Base-by-base conservation (phyloP, 2,888 invertebrate genomes). In the Caradrina kadenii region DNA sequence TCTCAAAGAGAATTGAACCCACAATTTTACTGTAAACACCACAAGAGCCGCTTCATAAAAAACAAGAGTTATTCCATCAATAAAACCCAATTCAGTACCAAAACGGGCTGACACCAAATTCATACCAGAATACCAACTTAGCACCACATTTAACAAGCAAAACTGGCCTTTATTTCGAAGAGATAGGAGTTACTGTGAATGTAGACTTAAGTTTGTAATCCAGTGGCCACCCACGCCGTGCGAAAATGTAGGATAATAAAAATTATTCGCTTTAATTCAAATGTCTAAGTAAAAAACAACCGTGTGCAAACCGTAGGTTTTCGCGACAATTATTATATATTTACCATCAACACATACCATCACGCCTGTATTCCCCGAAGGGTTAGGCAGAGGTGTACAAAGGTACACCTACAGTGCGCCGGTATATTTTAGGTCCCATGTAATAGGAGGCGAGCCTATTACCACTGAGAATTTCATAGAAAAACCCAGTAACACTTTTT, bases 221-320 rank as follows among this genome's bases (percentile, higher is more conserved):
- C 48, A 78, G 81, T 81, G 91, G 84, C 94, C 94, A 94, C 94
- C 93, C 93, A 93, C 76, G 87, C 79, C 74, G 88, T 82, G 50
- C 15, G 10, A 48, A 71, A 65, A 31, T 56, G 35, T 45, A 13
- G 17, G 21, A 10, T 48, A 63, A 67, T 63, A 67, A 77, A 69
- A 69, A 60, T 61, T 19, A 73, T 60, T 64, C 35, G 63, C 11
- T 61, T 79, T 73, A 59, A 78, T 76, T 78, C 53, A 72, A 63
- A 72, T 72, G 19, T 63, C 63, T 67, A 52, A 48, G 21, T 8
- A 48, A 56, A 68, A n/a, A n/a, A n/a, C n/a, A n/a, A n/a, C n/a
- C n/a, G n/a, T 54, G 11, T 22, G 35, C 11, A 48, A 48, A 22
- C 6, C 13, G 11, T 54, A 54, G 19, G 7, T 3, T 7, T 5